A percentile compares a stretch with the other conserved stretches of the same genome.
phyloP scores from a whole-genome alignment of 2,888 invertebrate genomes.

The Leucania comma region DNA sequence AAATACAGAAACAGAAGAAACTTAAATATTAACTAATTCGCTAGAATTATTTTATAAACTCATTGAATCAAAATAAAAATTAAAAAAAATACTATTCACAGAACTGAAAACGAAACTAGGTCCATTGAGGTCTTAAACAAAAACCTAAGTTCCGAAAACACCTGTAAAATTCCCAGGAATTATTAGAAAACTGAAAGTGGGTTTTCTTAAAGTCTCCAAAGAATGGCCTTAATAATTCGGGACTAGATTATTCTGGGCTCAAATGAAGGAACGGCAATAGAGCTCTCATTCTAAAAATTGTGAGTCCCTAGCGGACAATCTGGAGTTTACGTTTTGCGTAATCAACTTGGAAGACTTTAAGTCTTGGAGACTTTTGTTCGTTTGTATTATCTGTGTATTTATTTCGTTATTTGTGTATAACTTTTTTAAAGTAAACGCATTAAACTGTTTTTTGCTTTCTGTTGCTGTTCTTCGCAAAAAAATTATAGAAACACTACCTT shows the following conservation, averaged over 20 bases:
- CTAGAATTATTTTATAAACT: too few species aligned
- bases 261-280: slow-evolving; percentile 49
- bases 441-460: too few species aligned
- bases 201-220: slow-evolving; percentile 22
- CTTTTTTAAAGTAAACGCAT: slow-evolving; percentile 7
- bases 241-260: slow-evolving; percentile 36
- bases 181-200: slow-evolving; percentile 38
- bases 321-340: slow-evolving; percentile 45
- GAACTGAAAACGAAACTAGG: background rate
- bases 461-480: too few species aligned
- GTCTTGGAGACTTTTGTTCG: slow-evolving; percentile 25
- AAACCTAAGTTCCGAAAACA: slow-evolving; percentile 31
- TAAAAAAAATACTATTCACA: background rate
- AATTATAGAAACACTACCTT: too few species aligned
- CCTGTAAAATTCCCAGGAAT: slow-evolving; percentile 43
- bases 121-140: slow-evolving; percentile 20
- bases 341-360: slow-evolving; percentile 52
- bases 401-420: background rate
- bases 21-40: too few species aligned
- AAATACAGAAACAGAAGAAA: too few species aligned
- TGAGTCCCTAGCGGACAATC: slow-evolving; percentile 49
- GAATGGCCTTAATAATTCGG: slow-evolving; percentile 45
- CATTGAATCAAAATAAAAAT: background rate
- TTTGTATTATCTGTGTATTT: slow-evolving; percentile 43
- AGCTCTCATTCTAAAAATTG: slow-evolving; percentile 43